Base-by-base conservation (phyloP, 2,113 vertebrate genomes). In the Nothobranchius kuhntae region DNA sequence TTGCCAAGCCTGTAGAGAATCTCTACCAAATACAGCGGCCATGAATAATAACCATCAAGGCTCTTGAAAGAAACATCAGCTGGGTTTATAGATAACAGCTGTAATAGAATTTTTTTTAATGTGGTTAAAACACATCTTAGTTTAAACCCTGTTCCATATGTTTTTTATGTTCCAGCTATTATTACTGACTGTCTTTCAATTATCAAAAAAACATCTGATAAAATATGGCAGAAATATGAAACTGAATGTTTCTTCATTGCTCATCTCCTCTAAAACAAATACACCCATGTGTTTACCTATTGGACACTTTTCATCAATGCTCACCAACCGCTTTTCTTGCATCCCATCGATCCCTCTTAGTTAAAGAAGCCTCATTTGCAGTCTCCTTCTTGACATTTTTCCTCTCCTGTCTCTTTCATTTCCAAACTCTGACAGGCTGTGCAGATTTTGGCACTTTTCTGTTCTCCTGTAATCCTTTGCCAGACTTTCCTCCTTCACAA, bases 331-430 rank as follows among this genome's bases (percentile, higher is more conserved):
- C 87, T 91, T 89, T 91, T 85, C 84, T 87, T 90, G 84, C 87
- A 86, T 85, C 81, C 87, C 86, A 92, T 92, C 89, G 90, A 92
- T 93, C 88, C 76, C 30, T 56, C 68, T 89, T 92, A 93, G 91
- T 92, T 90, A 92, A 92, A 92, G 90, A 91, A 90, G 88, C 88
- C 91, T 93, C 92, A 92, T 92, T 93, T 93, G 90, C 86, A 92
- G 89, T 93, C 92, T 92, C 91, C 91, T 92, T 86, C 86, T 88
- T 91, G 90, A 86, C 85, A 81, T 87, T 87, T 53, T 58, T n/a
- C 38, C 75, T 83, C 80, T 86, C 81, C 87, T 81, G 84, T 89
- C 87, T 86, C 82, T 78, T 79, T 85, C 81, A 80, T 83, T 83
- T 86, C 83, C 85, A 87, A 85, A 85, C 75, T 88, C 83, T 89